Evolutionary conservation across 2,888 invertebrate genomes (phyloP), one percentile per base, ranked within the genome.

Genomic region (Pimpla rufipes): DNA sequence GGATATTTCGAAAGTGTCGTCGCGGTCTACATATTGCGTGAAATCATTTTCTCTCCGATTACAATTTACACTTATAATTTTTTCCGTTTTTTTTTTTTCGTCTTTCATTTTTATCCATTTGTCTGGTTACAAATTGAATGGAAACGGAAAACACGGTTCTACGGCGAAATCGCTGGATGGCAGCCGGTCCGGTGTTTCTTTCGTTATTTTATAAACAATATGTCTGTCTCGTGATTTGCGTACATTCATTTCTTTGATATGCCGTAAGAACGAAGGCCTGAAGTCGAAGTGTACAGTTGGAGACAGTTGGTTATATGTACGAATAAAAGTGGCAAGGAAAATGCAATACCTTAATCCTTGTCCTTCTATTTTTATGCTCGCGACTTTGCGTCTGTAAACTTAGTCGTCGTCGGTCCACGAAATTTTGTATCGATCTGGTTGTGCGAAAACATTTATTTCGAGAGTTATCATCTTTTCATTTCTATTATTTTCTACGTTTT

Each of bases 221-320:
- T 86, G 76, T 81, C 47, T 76, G 83, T 52, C 80, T 71, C 85
- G 87, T 84, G 81, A 80, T 85, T 80, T 52, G 85, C 85, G 87
- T 89, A 86, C 86, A 84, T 85, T 89, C 87, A 89, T 89, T 89
- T 88, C 62, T 88, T 85, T 62, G 88, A 87, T 88, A 88, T 87
- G 87, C 81, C 85, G 83, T 81, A 81, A 79, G 87, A 88, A 79
- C 79, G 85, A 87, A 76, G 75, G 66, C 79, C 29, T 35, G 59
- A 81, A 79, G 81, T 82, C 88, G 86, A 86, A 84, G 87, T 89
- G 88, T 89, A 89, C 86, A 88, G 88, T 82, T 82, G 88, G 86
- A 87, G 88, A 87, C 86, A 85, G 86, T 88, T 89, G 89, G 86
- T 88, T 88, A 87, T 85, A 86, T 85, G 85, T 88, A 88, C 86